Evolutionary conservation across 2,113 vertebrate species (phyloP).

Genomic region (Pteropus alecto): DNA sequence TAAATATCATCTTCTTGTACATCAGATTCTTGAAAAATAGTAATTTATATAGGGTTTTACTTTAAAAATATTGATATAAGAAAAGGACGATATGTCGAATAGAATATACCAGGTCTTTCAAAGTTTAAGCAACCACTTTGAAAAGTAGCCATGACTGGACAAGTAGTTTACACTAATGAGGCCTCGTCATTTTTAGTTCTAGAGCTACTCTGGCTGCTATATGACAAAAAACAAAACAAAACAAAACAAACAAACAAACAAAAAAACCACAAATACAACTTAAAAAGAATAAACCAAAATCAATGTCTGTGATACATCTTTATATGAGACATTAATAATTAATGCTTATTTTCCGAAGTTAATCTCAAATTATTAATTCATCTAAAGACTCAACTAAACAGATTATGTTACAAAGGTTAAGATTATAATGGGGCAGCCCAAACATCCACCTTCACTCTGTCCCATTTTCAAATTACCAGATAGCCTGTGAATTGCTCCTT

Average conservation of each 20-base stretch:
- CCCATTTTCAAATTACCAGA: not conserved
- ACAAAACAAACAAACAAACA: too few species aligned
- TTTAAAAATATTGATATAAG: not conserved
- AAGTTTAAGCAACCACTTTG: not conserved
- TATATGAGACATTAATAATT: not conserved
- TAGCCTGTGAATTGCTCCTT: not conserved
- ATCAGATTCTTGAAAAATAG: conserved; percentile 75
- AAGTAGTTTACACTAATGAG: not conserved
- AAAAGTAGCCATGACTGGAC: not conserved
- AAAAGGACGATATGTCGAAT: not conserved
- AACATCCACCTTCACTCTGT: not conserved
- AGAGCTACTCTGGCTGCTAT: not conserved
- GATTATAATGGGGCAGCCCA: not conserved
- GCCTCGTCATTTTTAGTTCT: not conserved
- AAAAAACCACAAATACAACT: not conserved
- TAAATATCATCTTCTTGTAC: conserved; percentile 80
- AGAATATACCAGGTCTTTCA: not conserved
- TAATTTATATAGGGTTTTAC: conserved; percentile 15
- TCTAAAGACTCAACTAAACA: not conserved
- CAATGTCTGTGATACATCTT: not conserved
- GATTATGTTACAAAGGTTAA: not conserved
- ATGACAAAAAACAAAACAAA: not conserved
- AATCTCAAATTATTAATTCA: conserved; percentile 25
- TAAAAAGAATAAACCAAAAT: not conserved
- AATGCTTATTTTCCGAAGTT: conserved; percentile 1